Percentiles rank a stretch among this genome's conserved stretches.
These are phyloP conservation scores for Hippopotamyrus pictus DNA, from an alignment of 2,797 vertebrate genomes.

Conservation along the genomic window DNA sequence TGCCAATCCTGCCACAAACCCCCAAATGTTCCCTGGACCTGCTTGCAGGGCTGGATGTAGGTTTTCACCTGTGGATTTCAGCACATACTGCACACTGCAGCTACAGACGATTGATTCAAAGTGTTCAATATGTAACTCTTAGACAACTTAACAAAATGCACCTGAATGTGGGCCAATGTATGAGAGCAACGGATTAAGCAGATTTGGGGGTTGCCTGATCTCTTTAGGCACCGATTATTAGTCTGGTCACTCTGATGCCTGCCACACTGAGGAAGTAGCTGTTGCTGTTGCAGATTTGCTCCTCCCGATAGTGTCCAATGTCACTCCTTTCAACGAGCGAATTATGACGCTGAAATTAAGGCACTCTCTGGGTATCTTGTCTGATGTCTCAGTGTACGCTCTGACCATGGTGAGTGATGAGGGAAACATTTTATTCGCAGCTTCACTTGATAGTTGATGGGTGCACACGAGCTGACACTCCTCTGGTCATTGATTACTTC, in stretches of 20 bases:
- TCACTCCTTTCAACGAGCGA: neutral
- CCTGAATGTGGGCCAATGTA: neutral
- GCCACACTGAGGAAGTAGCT: neutral
- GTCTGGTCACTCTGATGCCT: neutral
- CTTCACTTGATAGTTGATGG: too few species aligned
- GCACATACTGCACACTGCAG: neutral
- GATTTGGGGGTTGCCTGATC: neutral
- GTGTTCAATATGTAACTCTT: neutral
- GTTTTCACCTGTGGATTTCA: neutral
- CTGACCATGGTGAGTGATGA: too few species aligned
- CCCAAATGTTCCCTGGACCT: neutral
- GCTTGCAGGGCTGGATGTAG: neutral
- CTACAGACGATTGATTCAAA: too few species aligned
- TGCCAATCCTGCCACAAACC: too few species aligned
- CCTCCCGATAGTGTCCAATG: neutral
- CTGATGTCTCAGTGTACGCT: too few species aligned
- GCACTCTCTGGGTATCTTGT: neutral
- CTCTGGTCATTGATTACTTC: too few species aligned
- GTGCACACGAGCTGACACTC: too few species aligned
- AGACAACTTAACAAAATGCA: neutral
- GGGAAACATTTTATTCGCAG: too few species aligned
- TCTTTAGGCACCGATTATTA: neutral
- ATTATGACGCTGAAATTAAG: neutral
- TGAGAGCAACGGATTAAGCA: neutral
- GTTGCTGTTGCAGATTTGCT: neutral